Evolutionary conservation across 2,797 vertebrate genomes (phyloP).

Genomic region (Thalassophryne amazonica): DNA sequence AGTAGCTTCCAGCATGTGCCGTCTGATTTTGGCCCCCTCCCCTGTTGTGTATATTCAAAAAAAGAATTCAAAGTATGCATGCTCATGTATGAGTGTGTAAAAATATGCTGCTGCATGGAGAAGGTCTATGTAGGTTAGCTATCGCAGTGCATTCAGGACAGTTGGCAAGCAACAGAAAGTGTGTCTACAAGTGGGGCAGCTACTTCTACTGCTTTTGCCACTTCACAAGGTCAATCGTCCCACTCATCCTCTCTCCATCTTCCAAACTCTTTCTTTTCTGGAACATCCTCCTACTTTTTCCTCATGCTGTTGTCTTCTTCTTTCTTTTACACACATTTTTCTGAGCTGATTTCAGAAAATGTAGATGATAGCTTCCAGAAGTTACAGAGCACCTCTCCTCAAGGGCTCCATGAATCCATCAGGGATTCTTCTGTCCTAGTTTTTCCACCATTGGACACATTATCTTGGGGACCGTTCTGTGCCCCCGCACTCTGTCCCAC

Average conservation of each 20-base stretch:
- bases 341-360: slow-evolving; percentile 11
- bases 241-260: slow-evolving; percentile 34
- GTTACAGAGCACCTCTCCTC: slow-evolving; percentile 10
- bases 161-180: slow-evolving; percentile 68
- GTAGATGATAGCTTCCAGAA: slow-evolving; percentile 26
- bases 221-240: slow-evolving; percentile 69
- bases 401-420: slow-evolving; percentile 37
- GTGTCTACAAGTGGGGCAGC: slow-evolving; percentile 84
- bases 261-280: slow-evolving; percentile 48
- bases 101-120: slow-evolving; percentile 45
- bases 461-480: slow-evolving; percentile 32
- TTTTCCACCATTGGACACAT: slow-evolving; percentile 43
- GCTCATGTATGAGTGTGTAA: slow-evolving; percentile 28
- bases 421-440: slow-evolving; percentile 63
- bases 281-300: slow-evolving; percentile 53
- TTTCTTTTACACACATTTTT: slow-evolving; percentile 29
- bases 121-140: slow-evolving; percentile 80
- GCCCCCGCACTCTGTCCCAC: slow-evolving; percentile 1
- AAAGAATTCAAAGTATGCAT: no score
- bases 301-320: slow-evolving; percentile 27
- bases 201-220: slow-evolving; percentile 79
- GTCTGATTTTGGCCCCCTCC: slow-evolving; percentile 57
- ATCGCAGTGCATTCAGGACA: slow-evolving; percentile 75
- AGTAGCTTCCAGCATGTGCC: slow-evolving; percentile 68
- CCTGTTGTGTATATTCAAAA: not conserved